Base-by-base conservation (phyloP, 2,888 invertebrate species). In the Aplocera efformata region DNA sequence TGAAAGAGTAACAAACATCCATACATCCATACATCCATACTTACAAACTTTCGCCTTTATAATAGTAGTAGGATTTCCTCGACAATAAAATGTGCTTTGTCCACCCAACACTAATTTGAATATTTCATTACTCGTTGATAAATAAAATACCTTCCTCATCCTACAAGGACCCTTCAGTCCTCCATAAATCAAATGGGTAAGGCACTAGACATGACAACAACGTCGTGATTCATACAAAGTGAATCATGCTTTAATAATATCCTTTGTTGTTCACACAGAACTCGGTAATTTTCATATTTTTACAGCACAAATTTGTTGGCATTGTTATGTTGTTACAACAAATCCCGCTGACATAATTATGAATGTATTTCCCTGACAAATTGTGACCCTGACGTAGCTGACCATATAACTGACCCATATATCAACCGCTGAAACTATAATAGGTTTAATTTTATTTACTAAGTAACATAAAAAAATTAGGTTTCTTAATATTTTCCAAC, bases 211-310 rank as follows among this genome's bases (percentile, higher is more conserved):
- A 21, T 21, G 20, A 40, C 25, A 21, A 22, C 28, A 6, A 10
- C 42, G 25, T 32, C 21, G 32, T 53, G 50, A 53, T 8, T 50
- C 50, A 48, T 11, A n/a, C 10, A 28, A n/a, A n/a, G 3, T 17
- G 13, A 17, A 17, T 17, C 6, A 26, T 28, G 30, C 34, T 62
- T 56, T 60, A 60, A 63, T 63, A 65, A 60, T 58, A 64, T 60
- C 53, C 53, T 58, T 41, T 46, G 48, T 26, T n/a, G 6, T 6
- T 28, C n/a, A 36, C n/a, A n/a, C n/a, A n/a, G n/a, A n/a, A n/a
- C n/a, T n/a, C n/a, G n/a, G n/a, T n/a, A n/a, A n/a, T n/a, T n/a
- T n/a, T n/a, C n/a, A n/a, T n/a, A n/a, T n/a, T n/a, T n/a, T n/a
- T n/a, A n/a, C n/a, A n/a, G n/a, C n/a, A n/a, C n/a, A n/a, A n/a